Evolutionary conservation across 2,113 vertebrate species (phyloP).

Genomic region (Oreochromis tanganicae): DNA sequence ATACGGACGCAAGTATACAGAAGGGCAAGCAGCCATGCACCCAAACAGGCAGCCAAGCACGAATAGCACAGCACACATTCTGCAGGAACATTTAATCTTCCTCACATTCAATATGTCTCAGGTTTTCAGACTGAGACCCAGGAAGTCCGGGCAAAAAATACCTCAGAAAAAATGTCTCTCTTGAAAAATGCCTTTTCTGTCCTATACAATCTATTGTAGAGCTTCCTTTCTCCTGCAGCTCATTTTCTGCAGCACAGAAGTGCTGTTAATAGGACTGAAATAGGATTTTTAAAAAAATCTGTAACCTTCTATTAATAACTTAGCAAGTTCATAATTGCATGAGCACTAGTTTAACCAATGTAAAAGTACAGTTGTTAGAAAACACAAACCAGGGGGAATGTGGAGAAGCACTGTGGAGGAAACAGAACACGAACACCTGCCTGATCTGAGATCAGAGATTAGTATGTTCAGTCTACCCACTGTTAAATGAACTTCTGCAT

Average conservation of each 20-base stretch:
- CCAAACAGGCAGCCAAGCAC: slow-evolving; percentile 46
- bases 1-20: slow-evolving; percentile 17
- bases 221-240: not conserved
- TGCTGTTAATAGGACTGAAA: slow-evolving; percentile 12
- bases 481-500: not conserved
- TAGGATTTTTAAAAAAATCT: not conserved
- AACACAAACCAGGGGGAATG: not conserved
- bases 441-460: not conserved
- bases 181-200: slow-evolving; percentile 46
- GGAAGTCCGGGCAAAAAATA: slow-evolving; percentile 32
- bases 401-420: not conserved
- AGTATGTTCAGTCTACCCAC: not conserved
- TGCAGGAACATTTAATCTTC: slow-evolving; percentile 63
- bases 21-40: slow-evolving; percentile 32
- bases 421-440: not conserved
- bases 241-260: not conserved
- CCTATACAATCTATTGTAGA: slow-evolving; percentile 26
- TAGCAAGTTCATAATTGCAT: not conserved
- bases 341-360: slow-evolving; percentile 3
- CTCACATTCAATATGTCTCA: slow-evolving; percentile 60
- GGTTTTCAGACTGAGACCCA: slow-evolving; percentile 40
- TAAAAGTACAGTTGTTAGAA: not conserved
- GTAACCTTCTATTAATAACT: slow-evolving; percentile 1
- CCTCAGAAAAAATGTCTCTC: slow-evolving; percentile 22
- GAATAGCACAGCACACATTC: slow-evolving; percentile 44